These are phyloP conservation scores for Rhopalosiphum nymphaeae DNA, from an alignment of 2,888 invertebrate species.

Conservation along the genomic window DNA sequence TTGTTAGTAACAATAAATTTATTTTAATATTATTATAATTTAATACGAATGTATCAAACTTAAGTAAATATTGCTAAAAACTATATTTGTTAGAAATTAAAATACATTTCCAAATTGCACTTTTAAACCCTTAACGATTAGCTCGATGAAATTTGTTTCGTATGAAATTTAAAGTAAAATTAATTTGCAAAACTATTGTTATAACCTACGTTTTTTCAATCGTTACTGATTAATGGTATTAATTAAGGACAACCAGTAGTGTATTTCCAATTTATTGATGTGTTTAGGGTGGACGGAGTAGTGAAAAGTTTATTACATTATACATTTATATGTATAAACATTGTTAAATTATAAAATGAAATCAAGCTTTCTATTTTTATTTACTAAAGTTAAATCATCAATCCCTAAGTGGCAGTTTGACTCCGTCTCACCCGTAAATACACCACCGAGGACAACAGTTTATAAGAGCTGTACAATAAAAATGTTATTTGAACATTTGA, in stretches of 20 bases:
- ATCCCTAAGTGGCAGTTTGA: no score
- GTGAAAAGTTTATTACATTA: no score
- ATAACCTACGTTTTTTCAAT: not conserved
- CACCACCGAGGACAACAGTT: not conserved
- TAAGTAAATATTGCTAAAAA: not conserved
- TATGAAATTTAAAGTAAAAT: not conserved
- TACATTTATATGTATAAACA: no score
- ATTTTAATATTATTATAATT: no score
- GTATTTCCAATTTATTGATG: no score
- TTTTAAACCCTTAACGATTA: not conserved
- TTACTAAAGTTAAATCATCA: no score
- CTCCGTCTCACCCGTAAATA: no score
- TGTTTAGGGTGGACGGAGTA: no score
- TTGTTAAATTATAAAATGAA: no score
- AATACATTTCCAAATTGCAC: not conserved
- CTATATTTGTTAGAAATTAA: not conserved
- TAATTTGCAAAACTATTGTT: not conserved
- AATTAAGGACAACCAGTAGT: not conserved
- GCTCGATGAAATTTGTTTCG: not conserved
- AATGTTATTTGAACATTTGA: not conserved
- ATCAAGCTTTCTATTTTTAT: no score
- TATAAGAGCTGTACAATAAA: not conserved
- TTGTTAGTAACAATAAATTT: no score
- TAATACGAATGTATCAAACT: not conserved
- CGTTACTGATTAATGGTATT: not conserved